phyloP scores from a whole-genome alignment of 2,797 vertebrate species.

The Gambelia wislizenii region DNA sequence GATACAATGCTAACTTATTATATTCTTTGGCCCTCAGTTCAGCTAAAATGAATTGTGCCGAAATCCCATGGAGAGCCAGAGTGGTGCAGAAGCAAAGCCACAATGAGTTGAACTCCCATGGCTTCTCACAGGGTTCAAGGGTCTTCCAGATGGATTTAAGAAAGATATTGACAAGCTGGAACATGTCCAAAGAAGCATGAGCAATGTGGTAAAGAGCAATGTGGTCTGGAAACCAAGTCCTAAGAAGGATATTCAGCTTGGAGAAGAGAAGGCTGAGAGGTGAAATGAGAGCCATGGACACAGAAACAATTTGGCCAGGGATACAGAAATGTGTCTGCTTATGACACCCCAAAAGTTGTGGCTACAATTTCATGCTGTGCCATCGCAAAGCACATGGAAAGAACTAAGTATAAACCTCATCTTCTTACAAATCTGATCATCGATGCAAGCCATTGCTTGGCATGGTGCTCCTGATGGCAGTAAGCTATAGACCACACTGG shows the following conservation, averaged over 20 bases:
- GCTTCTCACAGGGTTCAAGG: background rate
- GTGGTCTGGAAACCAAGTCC: too few relatives aligned
- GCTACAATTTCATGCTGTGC: background rate
- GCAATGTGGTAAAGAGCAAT: too few relatives aligned
- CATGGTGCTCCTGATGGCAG: constrained; percentile 41
- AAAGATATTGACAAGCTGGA: too few relatives aligned
- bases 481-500: constrained; percentile 47
- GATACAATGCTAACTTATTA: background rate
- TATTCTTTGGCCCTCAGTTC: background rate
- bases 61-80: background rate
- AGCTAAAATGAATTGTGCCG: background rate
- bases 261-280: too few relatives aligned
- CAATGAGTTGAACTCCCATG: background rate
- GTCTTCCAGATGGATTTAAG: too few relatives aligned
- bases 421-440: constrained; percentile 21
- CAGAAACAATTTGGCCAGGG: too few relatives aligned
- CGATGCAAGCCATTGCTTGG: background rate
- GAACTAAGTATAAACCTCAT: constrained; percentile 54
- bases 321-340: background rate
- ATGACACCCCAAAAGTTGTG: background rate
- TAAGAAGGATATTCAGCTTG: too few relatives aligned
- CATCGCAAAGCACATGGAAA: background rate
- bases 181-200: too few relatives aligned
- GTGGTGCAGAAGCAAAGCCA: background rate
- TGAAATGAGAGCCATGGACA: too few relatives aligned